Conservation (phyloP, 2,888 invertebrate species). For the Meiosimyza decipiens region DNA sequence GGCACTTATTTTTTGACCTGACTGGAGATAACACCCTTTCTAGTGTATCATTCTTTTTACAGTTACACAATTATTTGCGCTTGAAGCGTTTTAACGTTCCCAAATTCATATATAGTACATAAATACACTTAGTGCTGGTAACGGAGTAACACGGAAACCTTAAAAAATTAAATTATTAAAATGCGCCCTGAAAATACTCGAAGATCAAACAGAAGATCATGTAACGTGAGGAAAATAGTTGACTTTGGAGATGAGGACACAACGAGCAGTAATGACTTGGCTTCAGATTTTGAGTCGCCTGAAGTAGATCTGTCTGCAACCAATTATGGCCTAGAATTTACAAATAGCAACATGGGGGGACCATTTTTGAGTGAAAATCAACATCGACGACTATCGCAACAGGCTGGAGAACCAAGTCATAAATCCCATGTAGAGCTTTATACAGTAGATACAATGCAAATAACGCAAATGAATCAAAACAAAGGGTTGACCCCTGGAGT, state of each 20-base stretch:
- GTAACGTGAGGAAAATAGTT: conserved; percentile 2
- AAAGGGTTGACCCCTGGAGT: too few species aligned
- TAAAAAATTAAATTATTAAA: neutral
- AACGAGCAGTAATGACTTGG: neutral
- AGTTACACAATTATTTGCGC: neutral
- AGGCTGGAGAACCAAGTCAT: neutral
- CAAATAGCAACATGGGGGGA: conserved; percentile 24
- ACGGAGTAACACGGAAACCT: too few species aligned
- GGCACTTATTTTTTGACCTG: too few species aligned
- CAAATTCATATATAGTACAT: neutral
- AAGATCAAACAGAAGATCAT: conserved; percentile 6
- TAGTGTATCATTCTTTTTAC: conserved; percentile 1
- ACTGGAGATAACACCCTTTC: too few species aligned
- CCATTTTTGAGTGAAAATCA: neutral
- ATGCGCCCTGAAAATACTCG: conserved; percentile 20
- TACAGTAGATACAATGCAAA: too few species aligned
- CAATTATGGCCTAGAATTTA: conserved; percentile 45
- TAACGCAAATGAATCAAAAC: too few species aligned
- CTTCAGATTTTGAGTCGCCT: conserved; percentile 36
- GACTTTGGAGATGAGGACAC: neutral
- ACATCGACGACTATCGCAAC: neutral
- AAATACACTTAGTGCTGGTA: too few species aligned
- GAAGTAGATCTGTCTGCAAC: conserved; percentile 40
- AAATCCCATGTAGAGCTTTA: too few species aligned
- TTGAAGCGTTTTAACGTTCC: conserved; percentile 6